phyloP scores from a whole-genome alignment of 1,140 invertebrate genomes.

The Drosophila busckii region DNA sequence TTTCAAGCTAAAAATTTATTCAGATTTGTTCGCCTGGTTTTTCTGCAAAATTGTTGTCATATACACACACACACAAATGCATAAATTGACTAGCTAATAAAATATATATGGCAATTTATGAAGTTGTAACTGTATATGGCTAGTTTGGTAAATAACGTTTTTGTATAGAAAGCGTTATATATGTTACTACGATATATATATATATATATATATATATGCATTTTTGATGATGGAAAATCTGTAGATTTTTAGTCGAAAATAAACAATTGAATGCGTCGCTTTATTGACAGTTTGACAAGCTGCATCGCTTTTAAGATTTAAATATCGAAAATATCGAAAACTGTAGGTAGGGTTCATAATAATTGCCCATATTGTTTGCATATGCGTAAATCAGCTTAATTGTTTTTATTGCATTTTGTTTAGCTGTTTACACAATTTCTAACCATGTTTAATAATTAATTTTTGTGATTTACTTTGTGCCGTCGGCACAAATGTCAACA shows the following conservation, averaged over 20 bases:
- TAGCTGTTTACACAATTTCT: slow-evolving; percentile 34
- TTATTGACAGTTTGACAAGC: too few species aligned
- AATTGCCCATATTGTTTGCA: slow-evolving; percentile 30
- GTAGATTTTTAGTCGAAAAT: too few species aligned
- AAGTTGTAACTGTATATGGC: slow-evolving; percentile 35
- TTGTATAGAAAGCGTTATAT: too few species aligned
- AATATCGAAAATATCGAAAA: slow-evolving; percentile 20
- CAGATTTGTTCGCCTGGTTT: slow-evolving; percentile 37
- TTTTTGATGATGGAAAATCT: too few species aligned
- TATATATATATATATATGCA: too few species aligned
- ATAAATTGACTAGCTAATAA: slow-evolving; percentile 58
- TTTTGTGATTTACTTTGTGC: slow-evolving; percentile 60
- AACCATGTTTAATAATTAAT: slow-evolving; percentile 67
- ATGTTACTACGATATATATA: too few species aligned
- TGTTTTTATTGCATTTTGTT: slow-evolving; percentile 45
- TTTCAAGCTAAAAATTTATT: slow-evolving; percentile 36
- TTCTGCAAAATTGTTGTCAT: slow-evolving; percentile 41
- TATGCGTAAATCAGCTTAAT: slow-evolving; percentile 34
- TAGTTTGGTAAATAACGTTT: background rate
- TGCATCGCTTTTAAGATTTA: too few species aligned
- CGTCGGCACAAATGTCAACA: slow-evolving; percentile 22
- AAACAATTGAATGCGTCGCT: too few species aligned
- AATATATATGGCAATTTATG: slow-evolving; percentile 29
- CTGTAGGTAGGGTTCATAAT: slow-evolving; percentile 13
- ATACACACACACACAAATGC: too few species aligned